A percentile compares a stretch with the other conserved stretches of the same genome.
These are phyloP conservation scores for Epicampocera succincta DNA, from an alignment of 2,888 invertebrate species.

Conservation along the genomic window DNA sequence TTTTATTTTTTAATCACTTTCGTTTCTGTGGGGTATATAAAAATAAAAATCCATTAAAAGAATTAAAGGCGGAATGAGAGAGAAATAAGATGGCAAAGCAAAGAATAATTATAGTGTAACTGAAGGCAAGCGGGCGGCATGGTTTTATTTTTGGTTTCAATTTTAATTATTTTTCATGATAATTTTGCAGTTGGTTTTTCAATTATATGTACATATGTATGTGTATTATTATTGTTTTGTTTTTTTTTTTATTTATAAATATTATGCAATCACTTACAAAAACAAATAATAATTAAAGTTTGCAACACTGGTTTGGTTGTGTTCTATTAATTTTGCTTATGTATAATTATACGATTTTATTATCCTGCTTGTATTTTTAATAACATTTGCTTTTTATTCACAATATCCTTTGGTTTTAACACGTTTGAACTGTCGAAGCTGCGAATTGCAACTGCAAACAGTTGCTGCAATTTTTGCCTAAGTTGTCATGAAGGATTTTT, in stretches of 20 bases:
- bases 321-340: constrained; percentile 47
- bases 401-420: constrained; percentile 23
- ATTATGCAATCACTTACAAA: constrained; percentile 63
- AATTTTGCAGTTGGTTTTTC: background rate
- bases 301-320: constrained; percentile 43
- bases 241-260: background rate
- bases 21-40: background rate
- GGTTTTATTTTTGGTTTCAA: background rate
- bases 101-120: constrained; percentile 24
- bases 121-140: constrained; percentile 9
- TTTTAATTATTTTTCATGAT: constrained; percentile 25
- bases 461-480: constrained; percentile 64
- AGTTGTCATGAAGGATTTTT: constrained; percentile 69
- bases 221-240: background rate
- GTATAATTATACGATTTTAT: constrained; percentile 37
- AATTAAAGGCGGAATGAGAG: background rate
- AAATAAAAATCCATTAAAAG: background rate
- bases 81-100: background rate
- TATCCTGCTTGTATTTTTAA: background rate
- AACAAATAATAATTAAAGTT: constrained; percentile 37
- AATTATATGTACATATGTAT: too few species aligned
- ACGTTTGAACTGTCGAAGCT: constrained; percentile 70
- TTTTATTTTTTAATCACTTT: constrained; percentile 34
- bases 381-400: constrained; percentile 16
- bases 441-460: constrained; percentile 68